Evolutionary conservation across 2,113 vertebrate species (phyloP).

Genomic region (Peromyscus leucopus): DNA sequence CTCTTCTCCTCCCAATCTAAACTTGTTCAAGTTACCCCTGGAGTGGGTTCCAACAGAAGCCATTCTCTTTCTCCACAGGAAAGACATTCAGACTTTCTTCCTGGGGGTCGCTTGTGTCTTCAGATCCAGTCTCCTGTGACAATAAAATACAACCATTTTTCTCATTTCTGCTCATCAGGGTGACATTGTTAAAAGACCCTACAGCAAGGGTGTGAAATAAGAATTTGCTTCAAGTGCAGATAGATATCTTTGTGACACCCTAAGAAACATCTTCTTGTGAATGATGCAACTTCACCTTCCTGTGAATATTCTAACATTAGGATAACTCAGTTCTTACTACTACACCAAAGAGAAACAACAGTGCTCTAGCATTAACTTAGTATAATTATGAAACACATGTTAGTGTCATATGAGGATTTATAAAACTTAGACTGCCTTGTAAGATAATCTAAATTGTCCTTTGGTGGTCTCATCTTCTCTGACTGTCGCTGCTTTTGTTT

Average conservation of each 20-base stretch:
- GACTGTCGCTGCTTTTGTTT: not conserved
- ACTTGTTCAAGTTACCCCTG: not conserved
- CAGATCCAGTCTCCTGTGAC: not conserved
- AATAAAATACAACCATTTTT: not conserved
- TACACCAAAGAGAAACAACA: not conserved
- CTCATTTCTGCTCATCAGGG: not conserved
- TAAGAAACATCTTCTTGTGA: not conserved
- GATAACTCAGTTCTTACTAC: not conserved
- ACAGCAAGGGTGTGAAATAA: not conserved
- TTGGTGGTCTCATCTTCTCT: not conserved
- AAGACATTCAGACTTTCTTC: accelerated
- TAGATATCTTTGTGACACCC: not conserved
- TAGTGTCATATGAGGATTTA: not conserved
- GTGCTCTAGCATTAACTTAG: not conserved
- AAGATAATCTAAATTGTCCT: not conserved
- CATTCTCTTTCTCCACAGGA: not conserved
- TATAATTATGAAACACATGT: not conserved
- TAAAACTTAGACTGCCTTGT: not conserved
- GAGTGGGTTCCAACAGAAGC: not conserved
- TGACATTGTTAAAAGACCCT: not conserved
- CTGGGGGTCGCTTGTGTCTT: not conserved
- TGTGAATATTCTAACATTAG: not conserved
- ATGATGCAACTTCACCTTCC: not conserved
- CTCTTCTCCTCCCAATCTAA: not conserved
- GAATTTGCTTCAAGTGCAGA: not conserved